phyloP scores from a whole-genome alignment of 1,140 invertebrate species.

The Drosophila bifasciata region DNA sequence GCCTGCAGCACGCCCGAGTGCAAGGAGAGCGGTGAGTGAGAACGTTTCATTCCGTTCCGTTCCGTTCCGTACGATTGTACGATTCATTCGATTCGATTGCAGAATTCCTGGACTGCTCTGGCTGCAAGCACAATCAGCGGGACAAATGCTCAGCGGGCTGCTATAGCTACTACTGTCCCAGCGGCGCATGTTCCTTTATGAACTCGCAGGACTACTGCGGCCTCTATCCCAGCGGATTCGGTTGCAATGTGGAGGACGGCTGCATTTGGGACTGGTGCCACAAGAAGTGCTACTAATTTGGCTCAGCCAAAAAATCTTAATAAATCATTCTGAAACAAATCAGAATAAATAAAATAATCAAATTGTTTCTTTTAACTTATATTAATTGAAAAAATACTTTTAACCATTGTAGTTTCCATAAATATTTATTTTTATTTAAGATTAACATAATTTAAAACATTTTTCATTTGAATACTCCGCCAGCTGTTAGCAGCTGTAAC shows the following conservation, averaged over 20 bases:
- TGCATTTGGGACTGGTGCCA: conserved; percentile 71
- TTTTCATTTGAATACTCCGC: conserved; percentile 1
- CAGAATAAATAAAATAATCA: background rate
- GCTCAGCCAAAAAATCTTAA: too few species aligned
- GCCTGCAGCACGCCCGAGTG: conserved; percentile 55
- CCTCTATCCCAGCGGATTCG: conserved; percentile 59
- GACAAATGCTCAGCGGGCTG: conserved; percentile 58
- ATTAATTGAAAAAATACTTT: too few species aligned
- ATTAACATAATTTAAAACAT: background rate
- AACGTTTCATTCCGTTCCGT: too few species aligned
- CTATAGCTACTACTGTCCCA: conserved; percentile 65
- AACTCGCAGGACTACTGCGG: conserved; percentile 57
- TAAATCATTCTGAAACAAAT: too few species aligned
- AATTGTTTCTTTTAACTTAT: background rate
- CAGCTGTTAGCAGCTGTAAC: background rate
- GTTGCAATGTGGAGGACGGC: conserved; percentile 55
- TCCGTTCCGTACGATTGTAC: too few species aligned
- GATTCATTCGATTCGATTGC: background rate
- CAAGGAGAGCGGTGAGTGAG: conserved; percentile 49
- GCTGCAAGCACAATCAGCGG: conserved; percentile 47
- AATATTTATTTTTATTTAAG: background rate
- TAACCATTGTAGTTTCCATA: too few species aligned
- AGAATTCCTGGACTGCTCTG: conserved; percentile 70
- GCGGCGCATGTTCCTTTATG: conserved; percentile 45
- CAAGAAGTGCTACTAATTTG: conserved; percentile 37